Evolutionary conservation across 1,140 invertebrate species (phyloP), one percentile per base, ranked within the genome.

Genomic region (Micrasema minimum): DNA sequence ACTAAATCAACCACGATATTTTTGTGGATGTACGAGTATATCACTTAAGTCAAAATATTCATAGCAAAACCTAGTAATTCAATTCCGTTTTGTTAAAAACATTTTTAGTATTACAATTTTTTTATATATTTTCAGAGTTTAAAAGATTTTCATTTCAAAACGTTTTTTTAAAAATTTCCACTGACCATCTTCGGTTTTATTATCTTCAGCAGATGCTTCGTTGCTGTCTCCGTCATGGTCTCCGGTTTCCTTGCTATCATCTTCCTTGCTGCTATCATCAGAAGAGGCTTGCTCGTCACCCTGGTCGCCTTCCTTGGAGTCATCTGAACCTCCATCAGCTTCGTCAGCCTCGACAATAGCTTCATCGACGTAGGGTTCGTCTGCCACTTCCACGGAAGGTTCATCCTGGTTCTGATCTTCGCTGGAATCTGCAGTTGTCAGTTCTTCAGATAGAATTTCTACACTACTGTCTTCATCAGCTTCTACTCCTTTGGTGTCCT

Each of bases 311-410:
- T 80, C 79, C 31, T 74, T 77, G 48, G 75, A 75, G 46, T 81
- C 67, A 43, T 78, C 75, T 14, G 62, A 46, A 35, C 74, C 78
- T 66, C 72, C 70, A 64, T 66, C 75, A 72, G 66, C 76, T 75
- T 79, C 76, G 50, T 68, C 67, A 66, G 74, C 79, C 74, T 83
- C 80, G 53, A 72, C 77, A 51, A 76, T 72, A 46, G 76, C 77
- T 77, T 79, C 78, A 74, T 80, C 78, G 72, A 85, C 80, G 77
- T 85, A 85, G 37, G 82, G 82, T 71, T 83, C 82, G 66, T 85
- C 85, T 55, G 84, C 83, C 64, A 82, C 79, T 78, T 83, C 80
- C 62, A 85, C 73, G 43, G 82, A 80, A 37, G 80, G 80, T 53
- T 72, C 76, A 61, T 81, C 79, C 20, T 79, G 77, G 72, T 75